These are phyloP conservation scores for Atractosteus spatula DNA, from an alignment of 2,113 vertebrate genomes.

Conservation along the genomic window DNA sequence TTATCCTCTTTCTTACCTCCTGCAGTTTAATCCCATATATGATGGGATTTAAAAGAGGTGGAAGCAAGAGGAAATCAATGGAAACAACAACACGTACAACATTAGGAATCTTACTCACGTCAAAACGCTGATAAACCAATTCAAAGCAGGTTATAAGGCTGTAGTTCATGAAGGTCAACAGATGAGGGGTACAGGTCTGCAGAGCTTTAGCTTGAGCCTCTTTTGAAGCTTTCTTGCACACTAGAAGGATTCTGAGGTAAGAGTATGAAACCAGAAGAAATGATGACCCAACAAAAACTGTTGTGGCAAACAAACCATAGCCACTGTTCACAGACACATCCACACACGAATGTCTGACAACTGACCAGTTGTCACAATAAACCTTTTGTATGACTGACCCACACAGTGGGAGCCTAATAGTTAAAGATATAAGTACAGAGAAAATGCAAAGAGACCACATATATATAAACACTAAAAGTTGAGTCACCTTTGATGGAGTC, in stretches of 20 bases:
- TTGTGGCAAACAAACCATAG: background rate
- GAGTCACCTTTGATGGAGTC: background rate
- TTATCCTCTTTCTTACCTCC: no score
- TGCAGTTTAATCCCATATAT: constrained; percentile 7
- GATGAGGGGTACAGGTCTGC: background rate
- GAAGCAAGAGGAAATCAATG: background rate
- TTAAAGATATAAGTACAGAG: background rate
- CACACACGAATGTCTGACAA: background rate
- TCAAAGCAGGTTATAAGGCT: background rate
- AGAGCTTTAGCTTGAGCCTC: background rate
- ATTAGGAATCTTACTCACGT: background rate
- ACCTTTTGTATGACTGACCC: background rate
- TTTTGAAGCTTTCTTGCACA: constrained; percentile 1
- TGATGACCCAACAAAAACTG: background rate
- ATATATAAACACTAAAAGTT: background rate
- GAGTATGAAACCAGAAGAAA: background rate
- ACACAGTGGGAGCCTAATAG: background rate
- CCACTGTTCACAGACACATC: background rate
- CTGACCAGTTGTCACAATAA: background rate
- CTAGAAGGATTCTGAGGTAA: background rate
- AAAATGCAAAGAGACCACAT: background rate
- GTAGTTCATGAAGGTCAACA: background rate
- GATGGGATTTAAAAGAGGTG: constrained; percentile 14
- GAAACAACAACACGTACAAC: background rate
- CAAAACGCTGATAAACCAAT: background rate